These are phyloP conservation scores for Chymomyza fuscimana DNA, from an alignment of 2,888 invertebrate species.

Conservation along the genomic window DNA sequence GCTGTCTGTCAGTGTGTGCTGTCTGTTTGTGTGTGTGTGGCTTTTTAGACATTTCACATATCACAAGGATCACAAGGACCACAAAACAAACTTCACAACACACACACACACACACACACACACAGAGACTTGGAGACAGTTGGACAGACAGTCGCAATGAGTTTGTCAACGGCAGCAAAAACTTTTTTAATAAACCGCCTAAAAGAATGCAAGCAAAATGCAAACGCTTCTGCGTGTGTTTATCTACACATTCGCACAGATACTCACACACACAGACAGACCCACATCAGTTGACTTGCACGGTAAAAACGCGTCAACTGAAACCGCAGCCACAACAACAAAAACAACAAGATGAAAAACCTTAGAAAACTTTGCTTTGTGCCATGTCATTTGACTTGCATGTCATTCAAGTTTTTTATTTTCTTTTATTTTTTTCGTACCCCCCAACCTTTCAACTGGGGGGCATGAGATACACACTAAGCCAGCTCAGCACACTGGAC, in stretches of 20 bases:
- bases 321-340: constrained; percentile 13
- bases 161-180: constrained; percentile 69
- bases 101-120: constrained; percentile 30
- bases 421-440: too few species aligned
- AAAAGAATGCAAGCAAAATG: constrained; percentile 32
- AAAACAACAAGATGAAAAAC: constrained; percentile 4
- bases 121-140: background rate
- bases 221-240: background rate
- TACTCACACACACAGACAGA: constrained; percentile 13
- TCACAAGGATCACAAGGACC: constrained; percentile 68
- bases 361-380: constrained; percentile 5
- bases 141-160: constrained; percentile 40
- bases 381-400: constrained; percentile 1
- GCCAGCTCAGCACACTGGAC: background rate
- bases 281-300: constrained; percentile 20
- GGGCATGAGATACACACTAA: background rate
- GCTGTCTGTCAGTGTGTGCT: background rate
- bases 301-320: constrained; percentile 1
- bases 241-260: background rate
- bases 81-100: constrained; percentile 55
- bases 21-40: constrained; percentile 27
- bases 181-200: constrained; percentile 72
- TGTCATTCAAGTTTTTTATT: background rate
- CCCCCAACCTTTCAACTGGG: background rate
- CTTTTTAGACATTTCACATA: constrained; percentile 57